Percentiles rank a stretch among this genome's conserved stretches.
Conservation (phyloP, 2,888 invertebrate species). For the Phortica magna region DNA sequence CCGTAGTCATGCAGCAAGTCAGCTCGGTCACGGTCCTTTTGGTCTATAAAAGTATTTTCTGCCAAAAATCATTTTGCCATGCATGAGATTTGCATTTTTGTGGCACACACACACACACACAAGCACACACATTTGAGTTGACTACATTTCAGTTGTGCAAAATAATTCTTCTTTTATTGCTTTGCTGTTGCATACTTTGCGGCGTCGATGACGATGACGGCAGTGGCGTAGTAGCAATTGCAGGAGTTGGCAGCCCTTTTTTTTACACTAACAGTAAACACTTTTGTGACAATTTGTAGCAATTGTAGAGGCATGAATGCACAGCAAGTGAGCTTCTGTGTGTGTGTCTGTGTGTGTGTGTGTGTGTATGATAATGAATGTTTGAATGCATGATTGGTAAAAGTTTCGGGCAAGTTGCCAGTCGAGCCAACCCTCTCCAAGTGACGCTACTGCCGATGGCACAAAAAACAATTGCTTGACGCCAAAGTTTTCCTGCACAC, state of each 20-base stretch:
- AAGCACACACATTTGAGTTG: not conserved
- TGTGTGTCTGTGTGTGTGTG: conserved; percentile 4
- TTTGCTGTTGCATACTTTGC: conserved; percentile 64
- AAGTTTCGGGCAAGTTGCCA: too few species aligned
- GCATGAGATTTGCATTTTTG: conserved; percentile 70
- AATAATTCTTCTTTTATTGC: conserved; percentile 48
- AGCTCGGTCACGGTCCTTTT: conserved; percentile 63
- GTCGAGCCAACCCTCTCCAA: too few species aligned
- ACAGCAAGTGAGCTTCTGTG: not conserved
- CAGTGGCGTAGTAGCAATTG: not conserved
- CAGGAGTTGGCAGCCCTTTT: not conserved
- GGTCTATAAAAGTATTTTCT: conserved; percentile 50
- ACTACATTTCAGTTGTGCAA: conserved; percentile 26
- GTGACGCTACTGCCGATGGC: too few species aligned
- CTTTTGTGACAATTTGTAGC: too few species aligned
- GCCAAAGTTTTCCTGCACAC: conserved; percentile 19
- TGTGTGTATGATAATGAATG: not conserved
- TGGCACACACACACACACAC: conserved; percentile 8
- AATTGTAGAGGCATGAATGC: too few species aligned
- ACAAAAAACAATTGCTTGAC: not conserved
- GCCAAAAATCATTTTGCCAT: conserved; percentile 59
- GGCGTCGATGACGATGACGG: conserved; percentile 51
- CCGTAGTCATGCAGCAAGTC: not conserved
- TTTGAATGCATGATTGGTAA: too few species aligned
- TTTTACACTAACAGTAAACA: too few species aligned